These are phyloP conservation scores for Dendroctonus valens DNA, from an alignment of 1,140 invertebrate genomes.

Conservation along the genomic window DNA sequence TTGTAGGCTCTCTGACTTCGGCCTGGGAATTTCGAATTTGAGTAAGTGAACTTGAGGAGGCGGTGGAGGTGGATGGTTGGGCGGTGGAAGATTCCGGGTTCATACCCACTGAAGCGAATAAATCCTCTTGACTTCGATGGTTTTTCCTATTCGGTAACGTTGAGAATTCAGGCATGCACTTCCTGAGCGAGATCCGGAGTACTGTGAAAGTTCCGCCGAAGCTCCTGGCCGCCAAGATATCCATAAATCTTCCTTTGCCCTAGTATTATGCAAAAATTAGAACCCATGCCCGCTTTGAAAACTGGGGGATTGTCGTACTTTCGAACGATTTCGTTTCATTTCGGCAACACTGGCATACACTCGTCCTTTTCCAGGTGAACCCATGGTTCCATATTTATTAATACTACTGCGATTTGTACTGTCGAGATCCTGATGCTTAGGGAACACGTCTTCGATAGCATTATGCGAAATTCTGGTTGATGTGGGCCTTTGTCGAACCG, in stretches of 20 bases:
- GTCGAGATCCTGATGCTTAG: slow-evolving; percentile 71
- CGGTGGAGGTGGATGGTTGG: slow-evolving; percentile 68
- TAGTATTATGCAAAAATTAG: slow-evolving; percentile 7
- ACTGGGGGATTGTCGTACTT: slow-evolving; percentile 55
- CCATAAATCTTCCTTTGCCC: slow-evolving; percentile 56
- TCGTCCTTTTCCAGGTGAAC: slow-evolving; percentile 68
- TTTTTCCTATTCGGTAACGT: slow-evolving; percentile 44
- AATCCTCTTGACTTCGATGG: slow-evolving; percentile 76
- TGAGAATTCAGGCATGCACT: slow-evolving; percentile 35
- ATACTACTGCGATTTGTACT: slow-evolving; percentile 70
- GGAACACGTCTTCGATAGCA: slow-evolving; percentile 88
- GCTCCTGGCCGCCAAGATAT: slow-evolving; percentile 55
- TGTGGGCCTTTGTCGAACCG: slow-evolving; percentile 80
- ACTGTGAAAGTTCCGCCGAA: slow-evolving; percentile 84
- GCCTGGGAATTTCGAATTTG: slow-evolving; percentile 64
- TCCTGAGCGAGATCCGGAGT: slow-evolving; percentile 74
- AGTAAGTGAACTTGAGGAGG: slow-evolving; percentile 70
- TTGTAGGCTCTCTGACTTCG: slow-evolving; percentile 44
- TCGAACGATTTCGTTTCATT: slow-evolving; percentile 83
- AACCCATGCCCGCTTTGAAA: background rate
- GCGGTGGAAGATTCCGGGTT: slow-evolving; percentile 63
- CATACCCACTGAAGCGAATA: slow-evolving; percentile 51
- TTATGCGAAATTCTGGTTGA: slow-evolving; percentile 84
- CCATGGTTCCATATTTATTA: slow-evolving; percentile 61
- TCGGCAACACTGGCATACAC: slow-evolving; percentile 93